phyloP scores from a whole-genome alignment of 2,113 vertebrate species.

The Cephalopterus ornatus region DNA sequence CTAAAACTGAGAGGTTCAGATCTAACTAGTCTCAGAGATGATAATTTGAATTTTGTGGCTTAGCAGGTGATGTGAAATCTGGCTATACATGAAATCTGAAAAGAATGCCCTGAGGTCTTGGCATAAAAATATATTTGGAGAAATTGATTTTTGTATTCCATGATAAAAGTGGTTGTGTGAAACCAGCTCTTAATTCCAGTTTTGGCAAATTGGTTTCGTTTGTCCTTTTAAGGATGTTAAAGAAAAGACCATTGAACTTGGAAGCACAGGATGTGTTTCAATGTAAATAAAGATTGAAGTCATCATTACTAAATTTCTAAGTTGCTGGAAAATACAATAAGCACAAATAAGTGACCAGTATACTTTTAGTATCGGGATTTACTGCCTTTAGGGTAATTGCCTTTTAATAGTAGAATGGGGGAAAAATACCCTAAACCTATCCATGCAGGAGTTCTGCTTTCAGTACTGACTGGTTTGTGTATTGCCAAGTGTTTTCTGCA shows the following conservation, averaged over 20 bases:
- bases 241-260: background rate
- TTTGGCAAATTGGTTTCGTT: background rate
- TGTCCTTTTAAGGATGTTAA: background rate
- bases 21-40: background rate
- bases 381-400: background rate
- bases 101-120: background rate
- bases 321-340: background rate
- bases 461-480: background rate
- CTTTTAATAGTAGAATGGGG: background rate
- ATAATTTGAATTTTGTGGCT: background rate
- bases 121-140: background rate
- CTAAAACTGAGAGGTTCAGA: background rate
- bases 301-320: background rate
- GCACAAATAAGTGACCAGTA: background rate
- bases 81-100: background rate
- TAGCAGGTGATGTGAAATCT: background rate
- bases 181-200: background rate
- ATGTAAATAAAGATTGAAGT: background rate
- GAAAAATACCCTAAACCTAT: rapidly evolving
- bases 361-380: background rate
- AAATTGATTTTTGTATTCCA: background rate
- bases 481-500: background rate
- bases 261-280: background rate
- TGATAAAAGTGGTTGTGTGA: background rate
- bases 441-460: background rate